These are phyloP conservation scores for Romanomermis culicivorax DNA, from an alignment of 2,888 invertebrate genomes.

Conservation along the genomic window DNA sequence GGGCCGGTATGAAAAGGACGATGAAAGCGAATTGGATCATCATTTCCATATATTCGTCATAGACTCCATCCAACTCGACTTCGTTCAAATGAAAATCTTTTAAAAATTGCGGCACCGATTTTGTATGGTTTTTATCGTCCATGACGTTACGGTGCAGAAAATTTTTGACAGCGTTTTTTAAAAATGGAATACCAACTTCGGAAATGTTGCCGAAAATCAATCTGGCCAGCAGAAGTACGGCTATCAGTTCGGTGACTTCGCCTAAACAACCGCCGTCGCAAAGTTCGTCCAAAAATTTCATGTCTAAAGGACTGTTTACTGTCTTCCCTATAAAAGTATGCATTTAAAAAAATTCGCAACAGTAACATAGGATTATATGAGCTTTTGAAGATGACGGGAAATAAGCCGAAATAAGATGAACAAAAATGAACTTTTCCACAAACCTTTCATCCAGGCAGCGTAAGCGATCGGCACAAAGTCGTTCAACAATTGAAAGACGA, in stretches of 20 bases:
- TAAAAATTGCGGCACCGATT: not conserved
- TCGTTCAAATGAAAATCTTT: not conserved
- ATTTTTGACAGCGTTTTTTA: not conserved
- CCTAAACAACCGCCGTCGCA: slow-evolving; percentile 2
- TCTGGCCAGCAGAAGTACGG: not conserved
- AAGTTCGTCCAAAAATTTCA: not conserved
- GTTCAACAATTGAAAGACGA: not conserved
- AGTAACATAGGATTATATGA: too few relatives aligned
- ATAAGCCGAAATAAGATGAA: too few relatives aligned
- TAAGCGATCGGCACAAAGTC: slow-evolving; percentile 5
- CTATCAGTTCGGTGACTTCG: slow-evolving; percentile 4
- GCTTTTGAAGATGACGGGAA: too few relatives aligned
- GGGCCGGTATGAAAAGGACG: not conserved
- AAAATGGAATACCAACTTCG: not conserved
- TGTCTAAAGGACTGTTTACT: not conserved
- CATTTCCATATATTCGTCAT: slow-evolving; percentile 1
- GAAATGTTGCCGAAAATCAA: not conserved
- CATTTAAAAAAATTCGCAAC: too few relatives aligned
- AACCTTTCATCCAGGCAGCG: slow-evolving; percentile 2
- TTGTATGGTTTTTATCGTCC: not conserved
- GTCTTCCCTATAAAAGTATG: slow-evolving; percentile 1
- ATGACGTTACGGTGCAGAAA: not conserved
- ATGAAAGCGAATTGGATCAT: slow-evolving; percentile 4
- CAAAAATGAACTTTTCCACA: too few relatives aligned
- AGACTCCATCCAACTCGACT: not conserved